These are phyloP conservation scores for Phoebastria nigripes DNA, from an alignment of 2,797 vertebrate genomes.

Conservation along the genomic window DNA sequence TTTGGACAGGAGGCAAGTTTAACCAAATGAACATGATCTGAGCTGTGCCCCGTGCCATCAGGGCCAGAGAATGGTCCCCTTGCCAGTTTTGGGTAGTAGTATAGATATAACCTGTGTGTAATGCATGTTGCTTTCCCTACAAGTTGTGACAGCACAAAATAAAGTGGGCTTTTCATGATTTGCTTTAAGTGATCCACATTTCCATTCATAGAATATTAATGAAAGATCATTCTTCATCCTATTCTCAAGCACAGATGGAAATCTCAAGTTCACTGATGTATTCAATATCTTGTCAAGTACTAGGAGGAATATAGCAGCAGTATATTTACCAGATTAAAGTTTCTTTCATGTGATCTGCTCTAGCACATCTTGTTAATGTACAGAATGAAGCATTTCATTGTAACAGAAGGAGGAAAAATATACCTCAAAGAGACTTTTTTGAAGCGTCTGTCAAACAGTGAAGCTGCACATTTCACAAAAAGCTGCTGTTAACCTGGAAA, in stretches of 20 bases:
- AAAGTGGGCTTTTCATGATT: background rate
- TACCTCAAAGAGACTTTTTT: conserved; percentile 7
- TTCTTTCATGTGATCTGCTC: conserved; percentile 4
- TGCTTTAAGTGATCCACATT: background rate
- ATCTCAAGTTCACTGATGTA: background rate
- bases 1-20: background rate
- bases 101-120: background rate
- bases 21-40: background rate
- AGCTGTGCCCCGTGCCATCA: background rate
- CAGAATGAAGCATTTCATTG: background rate
- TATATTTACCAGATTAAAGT: background rate
- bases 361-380: background rate
- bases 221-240: background rate
- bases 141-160: background rate
- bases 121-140: background rate
- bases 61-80: background rate
- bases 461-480: background rate
- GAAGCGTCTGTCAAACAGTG: background rate
- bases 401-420: background rate
- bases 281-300: conserved; percentile 5
- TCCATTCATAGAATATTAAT: conserved; percentile 14
- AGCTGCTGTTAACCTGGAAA: conserved; percentile 21
- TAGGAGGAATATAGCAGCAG: background rate
- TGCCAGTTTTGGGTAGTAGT: background rate
- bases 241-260: background rate